These are phyloP conservation scores for Sebastes itinus DNA, from an alignment of 2,797 vertebrate species.

Conservation along the genomic window DNA sequence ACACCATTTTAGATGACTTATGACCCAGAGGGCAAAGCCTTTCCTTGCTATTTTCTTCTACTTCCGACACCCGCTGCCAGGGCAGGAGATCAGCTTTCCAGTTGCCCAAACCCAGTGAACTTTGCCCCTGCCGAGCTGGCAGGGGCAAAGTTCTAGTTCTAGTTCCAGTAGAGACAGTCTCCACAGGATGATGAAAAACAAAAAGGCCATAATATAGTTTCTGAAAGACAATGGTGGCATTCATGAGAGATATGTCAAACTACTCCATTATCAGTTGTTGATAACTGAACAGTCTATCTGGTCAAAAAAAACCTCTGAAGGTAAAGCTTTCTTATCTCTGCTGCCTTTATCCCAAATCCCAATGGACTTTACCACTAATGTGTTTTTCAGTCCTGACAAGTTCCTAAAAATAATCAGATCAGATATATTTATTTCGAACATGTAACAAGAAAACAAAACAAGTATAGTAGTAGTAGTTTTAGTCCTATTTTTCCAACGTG, in stretches of 20 bases:
- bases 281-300: not conserved
- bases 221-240: not conserved
- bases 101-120: constrained; percentile 35
- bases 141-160: too few species aligned
- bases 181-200: not conserved
- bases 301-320: not conserved
- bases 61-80: constrained; percentile 55
- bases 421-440: not conserved
- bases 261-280: not conserved
- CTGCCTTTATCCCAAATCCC: not conserved
- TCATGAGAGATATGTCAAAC: not conserved
- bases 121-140: constrained; percentile 52
- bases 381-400: not conserved
- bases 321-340: not conserved
- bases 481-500: too few species aligned
- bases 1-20: constrained; percentile 56
- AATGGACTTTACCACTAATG: not conserved
- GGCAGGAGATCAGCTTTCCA: constrained; percentile 55
- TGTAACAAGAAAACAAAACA: not conserved
- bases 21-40: constrained; percentile 56
- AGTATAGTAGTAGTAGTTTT: not conserved
- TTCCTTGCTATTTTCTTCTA: constrained; percentile 53
- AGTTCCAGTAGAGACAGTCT: constrained; percentile 4
- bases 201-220: not conserved
- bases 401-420: not conserved